phyloP scores from a whole-genome alignment of 2,113 vertebrate species.

The Apeltes quadracus region DNA sequence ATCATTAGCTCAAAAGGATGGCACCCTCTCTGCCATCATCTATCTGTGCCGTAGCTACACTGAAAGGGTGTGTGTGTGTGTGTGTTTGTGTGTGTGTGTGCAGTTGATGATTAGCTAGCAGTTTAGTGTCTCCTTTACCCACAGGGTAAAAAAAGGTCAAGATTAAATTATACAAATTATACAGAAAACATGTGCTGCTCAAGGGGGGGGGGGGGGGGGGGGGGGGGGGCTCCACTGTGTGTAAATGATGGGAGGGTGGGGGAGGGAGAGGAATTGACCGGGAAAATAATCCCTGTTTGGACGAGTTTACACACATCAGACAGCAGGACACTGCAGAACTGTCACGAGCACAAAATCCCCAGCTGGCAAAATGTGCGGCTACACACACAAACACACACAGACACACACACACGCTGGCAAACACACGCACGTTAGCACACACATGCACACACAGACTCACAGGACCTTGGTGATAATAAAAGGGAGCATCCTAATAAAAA shows the following conservation, averaged over 20 bases:
- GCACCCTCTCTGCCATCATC: constrained; percentile 21
- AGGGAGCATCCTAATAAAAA: constrained; percentile 3
- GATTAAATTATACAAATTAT: constrained; percentile 30
- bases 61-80: neutral
- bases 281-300: constrained; percentile 37
- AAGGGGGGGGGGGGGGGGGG: neutral
- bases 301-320: constrained; percentile 38
- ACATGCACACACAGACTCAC: constrained; percentile 3
- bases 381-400: neutral
- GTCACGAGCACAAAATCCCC: constrained; percentile 74
- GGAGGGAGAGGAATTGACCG: neutral
- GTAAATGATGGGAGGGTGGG: neutral
- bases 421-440: neutral
- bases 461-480: neutral
- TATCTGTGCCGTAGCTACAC: neutral
- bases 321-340: constrained; percentile 43
- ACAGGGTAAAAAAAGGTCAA: constrained; percentile 19
- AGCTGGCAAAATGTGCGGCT: constrained; percentile 46
- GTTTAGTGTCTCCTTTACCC: constrained; percentile 15
- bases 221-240: neutral
- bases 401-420: neutral
- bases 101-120: constrained; percentile 35
- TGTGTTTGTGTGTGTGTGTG: neutral
- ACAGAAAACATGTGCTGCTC: constrained; percentile 21
- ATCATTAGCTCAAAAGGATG: constrained; percentile 2